phyloP scores from a whole-genome alignment of 2,888 invertebrate species.

The Eupithecia insigniata region DNA sequence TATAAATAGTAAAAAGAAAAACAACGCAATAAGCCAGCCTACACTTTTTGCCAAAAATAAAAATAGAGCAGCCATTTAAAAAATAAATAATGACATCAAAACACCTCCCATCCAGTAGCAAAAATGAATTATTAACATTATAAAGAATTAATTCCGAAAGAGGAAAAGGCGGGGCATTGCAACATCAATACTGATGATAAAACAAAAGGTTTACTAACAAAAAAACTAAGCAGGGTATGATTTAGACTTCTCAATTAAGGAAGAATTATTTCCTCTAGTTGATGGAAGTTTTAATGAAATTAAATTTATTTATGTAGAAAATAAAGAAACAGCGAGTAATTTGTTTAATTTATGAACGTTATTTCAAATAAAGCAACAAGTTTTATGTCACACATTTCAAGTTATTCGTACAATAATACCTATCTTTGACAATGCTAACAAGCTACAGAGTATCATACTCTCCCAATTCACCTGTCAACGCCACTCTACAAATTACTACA shows the following conservation, averaged over 20 bases:
- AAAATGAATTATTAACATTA: slow-evolving; percentile 65
- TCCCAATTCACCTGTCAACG: slow-evolving; percentile 71
- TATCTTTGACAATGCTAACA: not conserved
- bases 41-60: not conserved
- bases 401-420: not conserved
- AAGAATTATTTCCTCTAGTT: slow-evolving; percentile 56
- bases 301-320: not conserved
- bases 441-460: slow-evolving; percentile 9
- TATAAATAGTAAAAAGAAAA: not conserved
- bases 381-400: not conserved
- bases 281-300: slow-evolving; percentile 38
- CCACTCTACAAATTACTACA: slow-evolving; percentile 70
- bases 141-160: slow-evolving; percentile 61
- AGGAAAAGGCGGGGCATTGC: slow-evolving; percentile 60
- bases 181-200: slow-evolving; percentile 59
- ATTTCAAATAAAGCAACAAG: not conserved
- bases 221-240: slow-evolving; percentile 50
- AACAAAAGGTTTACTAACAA: slow-evolving; percentile 48
- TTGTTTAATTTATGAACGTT: not conserved
- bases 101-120: slow-evolving; percentile 70
- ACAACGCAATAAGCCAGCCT: not conserved
- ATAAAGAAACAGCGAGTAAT: not conserved
- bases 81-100: slow-evolving; percentile 69
- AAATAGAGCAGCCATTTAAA: slow-evolving; percentile 38
- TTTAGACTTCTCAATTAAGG: slow-evolving; percentile 64